Evolutionary conservation across 2,113 vertebrate genomes (phyloP).

Genomic region (Clupea harengus): DNA sequence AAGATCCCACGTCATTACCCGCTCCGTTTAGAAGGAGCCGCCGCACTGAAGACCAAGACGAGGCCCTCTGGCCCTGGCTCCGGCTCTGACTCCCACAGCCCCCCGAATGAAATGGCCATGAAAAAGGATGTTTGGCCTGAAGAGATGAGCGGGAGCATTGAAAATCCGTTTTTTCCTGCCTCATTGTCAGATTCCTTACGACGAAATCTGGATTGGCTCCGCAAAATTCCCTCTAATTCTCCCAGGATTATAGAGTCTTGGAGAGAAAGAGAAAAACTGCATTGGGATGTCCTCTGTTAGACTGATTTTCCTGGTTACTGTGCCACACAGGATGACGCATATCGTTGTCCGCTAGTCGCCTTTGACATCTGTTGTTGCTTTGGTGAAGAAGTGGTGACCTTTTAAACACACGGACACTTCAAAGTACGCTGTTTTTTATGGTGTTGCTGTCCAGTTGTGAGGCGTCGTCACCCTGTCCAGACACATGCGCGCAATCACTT

Average conservation of each 20-base stretch:
- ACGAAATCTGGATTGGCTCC: background rate
- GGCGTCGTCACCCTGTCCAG: background rate
- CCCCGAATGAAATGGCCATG: background rate
- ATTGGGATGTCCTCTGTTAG: background rate
- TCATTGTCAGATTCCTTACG: background rate
- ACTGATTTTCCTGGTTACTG: background rate
- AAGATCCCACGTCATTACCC: background rate
- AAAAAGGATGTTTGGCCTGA: constrained; percentile 4
- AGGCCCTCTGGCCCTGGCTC: background rate
- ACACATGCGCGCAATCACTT: background rate
- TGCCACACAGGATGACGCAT: background rate
- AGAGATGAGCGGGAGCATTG: background rate
- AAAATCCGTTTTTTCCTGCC: background rate
- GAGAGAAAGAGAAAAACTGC: background rate
- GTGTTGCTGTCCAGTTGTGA: background rate
- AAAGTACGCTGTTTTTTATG: background rate
- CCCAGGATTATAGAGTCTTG: background rate
- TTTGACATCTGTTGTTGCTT: constrained; percentile 4
- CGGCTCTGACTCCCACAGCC: background rate
- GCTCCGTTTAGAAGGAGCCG: background rate
- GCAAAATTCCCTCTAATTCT: background rate
- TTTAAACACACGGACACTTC: background rate
- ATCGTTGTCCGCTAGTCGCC: background rate
- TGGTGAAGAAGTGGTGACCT: background rate
- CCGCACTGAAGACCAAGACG: background rate